phyloP scores from a whole-genome alignment of 2,797 vertebrate genomes.

The Psittacula derbiana region DNA sequence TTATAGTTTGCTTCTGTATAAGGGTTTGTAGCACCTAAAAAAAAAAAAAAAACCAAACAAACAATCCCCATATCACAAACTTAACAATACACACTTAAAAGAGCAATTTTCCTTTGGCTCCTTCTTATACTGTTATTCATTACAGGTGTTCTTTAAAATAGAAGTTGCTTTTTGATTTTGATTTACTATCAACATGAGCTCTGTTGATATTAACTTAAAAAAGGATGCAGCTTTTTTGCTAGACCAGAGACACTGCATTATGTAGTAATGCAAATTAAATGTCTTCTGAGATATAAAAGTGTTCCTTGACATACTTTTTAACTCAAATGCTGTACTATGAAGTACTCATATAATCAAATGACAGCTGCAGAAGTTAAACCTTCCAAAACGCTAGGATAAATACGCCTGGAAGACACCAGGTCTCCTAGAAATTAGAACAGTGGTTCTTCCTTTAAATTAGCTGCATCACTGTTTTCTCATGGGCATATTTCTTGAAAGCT shows the following conservation, averaged over 20 bases:
- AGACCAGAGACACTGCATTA: background rate
- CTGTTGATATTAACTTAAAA: background rate
- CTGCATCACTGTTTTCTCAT: background rate
- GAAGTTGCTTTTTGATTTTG: background rate
- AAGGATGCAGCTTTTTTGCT: background rate
- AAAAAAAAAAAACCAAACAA: background rate
- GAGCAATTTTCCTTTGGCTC: background rate
- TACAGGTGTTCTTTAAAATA: background rate
- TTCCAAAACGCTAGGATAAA: background rate
- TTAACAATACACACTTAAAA: background rate
- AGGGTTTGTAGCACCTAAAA: constrained; percentile 91
- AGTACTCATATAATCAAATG: background rate
- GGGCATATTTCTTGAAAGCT: background rate
- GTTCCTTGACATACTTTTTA: background rate
- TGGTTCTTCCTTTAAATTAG: background rate
- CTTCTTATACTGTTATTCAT: background rate
- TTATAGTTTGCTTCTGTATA: constrained; percentile 99
- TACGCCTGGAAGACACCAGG: background rate
- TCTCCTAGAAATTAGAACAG: background rate
- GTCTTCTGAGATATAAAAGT: background rate
- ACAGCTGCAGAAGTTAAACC: background rate
- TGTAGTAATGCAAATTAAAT: background rate
- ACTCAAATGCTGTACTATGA: background rate
- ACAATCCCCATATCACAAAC: background rate
- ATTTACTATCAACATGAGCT: background rate